Evolutionary conservation across 2,888 invertebrate species (phyloP).

Genomic region (Coleophora deauratella): DNA sequence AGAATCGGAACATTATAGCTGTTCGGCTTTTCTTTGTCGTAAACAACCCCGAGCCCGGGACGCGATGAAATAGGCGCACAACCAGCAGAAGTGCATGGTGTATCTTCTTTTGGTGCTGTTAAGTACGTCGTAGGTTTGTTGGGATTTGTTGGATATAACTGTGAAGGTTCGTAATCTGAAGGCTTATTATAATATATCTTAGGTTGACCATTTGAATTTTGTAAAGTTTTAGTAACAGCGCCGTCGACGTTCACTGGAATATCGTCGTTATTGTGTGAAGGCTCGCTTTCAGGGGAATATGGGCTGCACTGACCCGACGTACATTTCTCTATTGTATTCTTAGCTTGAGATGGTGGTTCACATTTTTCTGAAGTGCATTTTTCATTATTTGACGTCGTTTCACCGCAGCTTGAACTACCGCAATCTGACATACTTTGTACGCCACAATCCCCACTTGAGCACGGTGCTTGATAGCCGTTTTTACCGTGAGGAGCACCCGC

Average conservation of each 20-base stretch:
- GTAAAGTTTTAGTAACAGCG: constrained; percentile 11
- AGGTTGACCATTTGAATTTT: constrained; percentile 1
- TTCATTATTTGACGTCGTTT: constrained; percentile 7
- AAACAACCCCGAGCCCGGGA: constrained; percentile 2
- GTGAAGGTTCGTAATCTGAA: too few species aligned
- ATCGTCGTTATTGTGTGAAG: constrained; percentile 14
- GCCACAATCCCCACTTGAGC: constrained; percentile 21
- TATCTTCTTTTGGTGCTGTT: constrained; percentile 37
- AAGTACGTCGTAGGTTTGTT: constrained; percentile 36
- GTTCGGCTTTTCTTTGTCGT: constrained; percentile 22
- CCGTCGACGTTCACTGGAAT: constrained; percentile 19
- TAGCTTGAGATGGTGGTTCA: not conserved
- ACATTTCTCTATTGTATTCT: constrained; percentile 6
- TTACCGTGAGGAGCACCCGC: constrained; percentile 13
- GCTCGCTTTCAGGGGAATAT: not conserved
- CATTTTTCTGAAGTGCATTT: constrained; percentile 27
- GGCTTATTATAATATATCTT: not conserved
- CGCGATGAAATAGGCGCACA: constrained; percentile 12
- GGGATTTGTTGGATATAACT: not conserved
- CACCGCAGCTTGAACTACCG: constrained; percentile 31
- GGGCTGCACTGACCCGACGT: constrained; percentile 8
- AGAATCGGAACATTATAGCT: constrained; percentile 29
- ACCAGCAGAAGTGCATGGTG: constrained; percentile 23
- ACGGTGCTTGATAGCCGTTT: constrained; percentile 11
- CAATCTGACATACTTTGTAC: constrained; percentile 24